Evolutionary conservation across 2,888 invertebrate species (phyloP).

Genomic region (Zaprionus lineosus): DNA sequence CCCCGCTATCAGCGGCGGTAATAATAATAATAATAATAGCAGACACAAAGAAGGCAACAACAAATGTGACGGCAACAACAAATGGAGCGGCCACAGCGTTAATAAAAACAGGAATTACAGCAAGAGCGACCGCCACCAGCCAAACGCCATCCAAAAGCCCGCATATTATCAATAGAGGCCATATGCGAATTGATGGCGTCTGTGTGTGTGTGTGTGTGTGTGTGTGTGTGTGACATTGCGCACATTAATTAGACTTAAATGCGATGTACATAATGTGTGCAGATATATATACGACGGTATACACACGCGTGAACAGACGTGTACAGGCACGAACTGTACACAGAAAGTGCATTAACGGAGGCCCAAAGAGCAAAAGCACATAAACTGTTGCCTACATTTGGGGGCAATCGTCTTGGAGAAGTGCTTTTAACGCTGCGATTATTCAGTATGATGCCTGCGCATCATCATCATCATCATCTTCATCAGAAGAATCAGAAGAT

Average conservation of each 20-base stretch:
- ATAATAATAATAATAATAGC: background rate
- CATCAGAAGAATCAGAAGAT: no score
- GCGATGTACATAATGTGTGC: slow-evolving; percentile 32
- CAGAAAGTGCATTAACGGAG: slow-evolving; percentile 57
- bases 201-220: slow-evolving; percentile 20
- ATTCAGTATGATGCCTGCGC: no score
- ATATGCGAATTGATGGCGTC: background rate
- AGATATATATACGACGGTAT: background rate
- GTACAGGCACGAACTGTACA: slow-evolving; percentile 20
- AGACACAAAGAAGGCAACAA: background rate
- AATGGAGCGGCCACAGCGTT: no score
- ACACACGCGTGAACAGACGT: background rate
- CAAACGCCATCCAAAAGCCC: no score
- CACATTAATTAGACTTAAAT: slow-evolving; percentile 67
- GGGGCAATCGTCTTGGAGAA: no score
- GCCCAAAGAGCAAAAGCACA: background rate
- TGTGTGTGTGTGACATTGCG: slow-evolving; percentile 26
- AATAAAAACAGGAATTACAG: no score
- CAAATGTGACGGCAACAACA: no score
- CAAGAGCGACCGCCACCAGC: no score
- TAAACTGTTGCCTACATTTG: slow-evolving; percentile 47
- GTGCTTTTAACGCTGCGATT: no score
- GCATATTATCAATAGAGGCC: slow-evolving; percentile 31
- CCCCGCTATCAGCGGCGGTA: slow-evolving; percentile 47
- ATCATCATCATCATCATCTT: no score